A percentile compares a stretch with the other conserved stretches of the same genome.
phyloP scores from a whole-genome alignment of 1,140 invertebrate species.

The Drosophila grimshawi region DNA sequence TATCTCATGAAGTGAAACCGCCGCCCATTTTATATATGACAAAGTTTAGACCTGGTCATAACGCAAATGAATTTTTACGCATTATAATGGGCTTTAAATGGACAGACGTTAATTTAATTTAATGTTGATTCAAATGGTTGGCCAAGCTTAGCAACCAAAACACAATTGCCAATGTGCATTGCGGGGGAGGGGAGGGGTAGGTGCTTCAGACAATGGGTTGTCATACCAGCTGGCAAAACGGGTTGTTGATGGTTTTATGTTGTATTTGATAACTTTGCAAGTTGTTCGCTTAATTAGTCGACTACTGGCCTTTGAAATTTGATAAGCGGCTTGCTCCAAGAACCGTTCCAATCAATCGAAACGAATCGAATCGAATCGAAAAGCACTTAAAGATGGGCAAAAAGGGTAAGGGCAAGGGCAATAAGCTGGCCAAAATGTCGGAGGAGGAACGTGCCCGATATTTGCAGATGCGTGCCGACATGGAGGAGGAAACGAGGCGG shows the following conservation, averaged over 20 bases:
- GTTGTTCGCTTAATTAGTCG: conserved; percentile 53
- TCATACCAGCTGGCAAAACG: conserved; percentile 22
- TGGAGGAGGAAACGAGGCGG: conserved; percentile 90
- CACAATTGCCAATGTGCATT: neutral
- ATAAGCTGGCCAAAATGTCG: conserved; percentile 91
- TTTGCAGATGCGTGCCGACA: conserved; percentile 90
- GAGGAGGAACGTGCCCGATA: conserved; percentile 92
- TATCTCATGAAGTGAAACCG: neutral
- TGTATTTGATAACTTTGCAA: conserved; percentile 27
- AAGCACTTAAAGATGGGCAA: conserved; percentile 86
- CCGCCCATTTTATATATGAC: conserved; percentile 14
- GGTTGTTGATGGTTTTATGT: conserved; percentile 23
- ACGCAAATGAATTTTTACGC: conserved; percentile 29
- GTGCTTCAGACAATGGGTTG: conserved; percentile 3
- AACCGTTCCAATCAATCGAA: conserved; percentile 10
- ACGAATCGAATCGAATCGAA: neutral
- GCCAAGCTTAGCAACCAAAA: conserved; percentile 28
- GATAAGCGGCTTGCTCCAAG: conserved; percentile 53
- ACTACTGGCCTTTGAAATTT: conserved; percentile 55
- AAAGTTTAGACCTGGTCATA: neutral
- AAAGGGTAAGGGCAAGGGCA: conserved; percentile 88
- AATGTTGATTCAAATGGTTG: conserved; percentile 20
- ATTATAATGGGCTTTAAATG: conserved; percentile 42
- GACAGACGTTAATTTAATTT: conserved; percentile 15
- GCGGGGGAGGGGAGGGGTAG: too few relatives aligned